phyloP scores from a whole-genome alignment of 2,797 vertebrate species.

The Rhinella marina region DNA sequence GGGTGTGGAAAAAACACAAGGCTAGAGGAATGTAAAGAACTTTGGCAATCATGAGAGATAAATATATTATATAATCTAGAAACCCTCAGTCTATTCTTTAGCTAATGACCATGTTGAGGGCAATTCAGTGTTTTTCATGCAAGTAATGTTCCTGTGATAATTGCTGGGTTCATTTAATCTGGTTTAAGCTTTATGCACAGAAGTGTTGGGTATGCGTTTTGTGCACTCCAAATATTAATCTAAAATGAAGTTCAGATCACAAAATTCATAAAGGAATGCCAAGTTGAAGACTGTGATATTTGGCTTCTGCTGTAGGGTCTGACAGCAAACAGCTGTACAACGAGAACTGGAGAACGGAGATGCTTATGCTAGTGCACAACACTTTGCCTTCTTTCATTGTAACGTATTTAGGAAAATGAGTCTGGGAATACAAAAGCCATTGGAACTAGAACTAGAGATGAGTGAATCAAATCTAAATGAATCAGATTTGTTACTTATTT shows the following conservation, averaged over 20 bases:
- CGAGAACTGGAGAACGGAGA: conserved; percentile 18
- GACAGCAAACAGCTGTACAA: conserved; percentile 61
- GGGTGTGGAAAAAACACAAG: conserved; percentile 60
- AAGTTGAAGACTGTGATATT: conserved; percentile 58
- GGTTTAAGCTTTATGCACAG: conserved; percentile 3
- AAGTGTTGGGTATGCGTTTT: conserved; percentile 21
- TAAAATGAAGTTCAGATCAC: conserved; percentile 49
- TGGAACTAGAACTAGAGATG: background rate
- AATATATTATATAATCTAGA: conserved; percentile 50
- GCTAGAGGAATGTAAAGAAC: conserved; percentile 62
- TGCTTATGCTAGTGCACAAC: conserved; percentile 5
- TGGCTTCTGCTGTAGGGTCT: conserved; percentile 41
- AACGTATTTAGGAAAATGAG: background rate
- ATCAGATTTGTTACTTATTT: no score
- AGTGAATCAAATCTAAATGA: no score
- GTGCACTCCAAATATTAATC: conserved; percentile 39
- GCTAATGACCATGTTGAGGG: conserved; percentile 9
- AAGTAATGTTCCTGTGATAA: conserved; percentile 9
- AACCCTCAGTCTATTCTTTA: conserved; percentile 17
- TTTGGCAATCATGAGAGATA: conserved; percentile 57
- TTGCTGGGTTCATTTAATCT: conserved; percentile 1
- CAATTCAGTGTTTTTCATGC: background rate
- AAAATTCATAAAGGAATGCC: conserved; percentile 41
- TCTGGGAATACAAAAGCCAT: background rate
- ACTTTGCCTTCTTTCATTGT: conserved; percentile 20